Base-by-base conservation (phyloP, 1,140 invertebrate genomes). In the Pseudomyrmex flavicornis region DNA sequence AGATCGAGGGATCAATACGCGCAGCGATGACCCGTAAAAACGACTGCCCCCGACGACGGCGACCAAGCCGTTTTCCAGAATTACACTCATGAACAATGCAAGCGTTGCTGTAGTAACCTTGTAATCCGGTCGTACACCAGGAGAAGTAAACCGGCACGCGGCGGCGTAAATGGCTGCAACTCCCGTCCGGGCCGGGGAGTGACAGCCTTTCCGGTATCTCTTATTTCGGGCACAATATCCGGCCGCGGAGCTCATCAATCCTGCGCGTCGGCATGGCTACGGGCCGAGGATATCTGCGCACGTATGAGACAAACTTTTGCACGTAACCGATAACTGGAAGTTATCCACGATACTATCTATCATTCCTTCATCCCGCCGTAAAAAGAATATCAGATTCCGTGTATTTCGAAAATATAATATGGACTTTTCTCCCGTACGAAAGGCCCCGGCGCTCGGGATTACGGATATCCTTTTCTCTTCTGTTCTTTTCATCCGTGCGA, bases 261-360 rank as follows among this genome's bases (percentile, higher is more conserved):
- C 88, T 70, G 46, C 84, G 56, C 26, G 87, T 75, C 70, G 79
- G 75, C 73, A 26, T 63, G 9, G 22, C 50, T 52, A 59, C 82
- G 59, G 56, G n/a, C 48, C 26, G n/a, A 46, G 54, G 84, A 62
- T 76, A 17, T 20, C 65, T 9, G 72, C 22, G 56, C 82, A 85
- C 61, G 59, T 85, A 79, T 82, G 86, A 82, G 84, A 88, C 86
- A 82, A 88, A 88, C 83, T 82, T 35, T 35, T 69, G 82, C 76
- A 20, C 63, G 69, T 58, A 35, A 58, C 17, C 13, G 59, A 48
- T 83, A 58, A 75, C 87, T 68, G 22, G 72, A 75, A 82, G 52
- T 62, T n/a, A n/a, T 70, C 54, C 4, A 22, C 63, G 79, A 89
- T 88, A 72, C 88, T 89, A 89, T 89, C 87, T 88, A 85, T 89